Percentiles rank a stretch among this genome's conserved stretches.
Conservation (phyloP, 1,140 invertebrate species). For the Drosophila rhopaloa region DNA sequence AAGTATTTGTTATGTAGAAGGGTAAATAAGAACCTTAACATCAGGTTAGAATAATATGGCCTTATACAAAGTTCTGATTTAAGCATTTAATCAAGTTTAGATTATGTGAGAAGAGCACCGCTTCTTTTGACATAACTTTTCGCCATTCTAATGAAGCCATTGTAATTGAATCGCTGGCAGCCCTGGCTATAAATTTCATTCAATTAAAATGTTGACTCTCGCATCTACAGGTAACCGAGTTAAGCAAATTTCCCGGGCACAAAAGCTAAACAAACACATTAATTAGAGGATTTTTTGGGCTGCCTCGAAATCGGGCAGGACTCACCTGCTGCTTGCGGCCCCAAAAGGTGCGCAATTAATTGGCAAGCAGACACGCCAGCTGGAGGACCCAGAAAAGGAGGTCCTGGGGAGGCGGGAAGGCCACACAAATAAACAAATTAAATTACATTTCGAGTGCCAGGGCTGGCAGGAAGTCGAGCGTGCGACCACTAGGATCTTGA, state of each 20-base stretch:
- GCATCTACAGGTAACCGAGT: constrained; percentile 52
- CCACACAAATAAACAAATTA: constrained; percentile 79
- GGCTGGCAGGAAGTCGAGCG: constrained; percentile 54
- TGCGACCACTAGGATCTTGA: constrained; percentile 51
- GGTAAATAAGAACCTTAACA: neutral
- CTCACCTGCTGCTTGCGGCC: constrained; percentile 19
- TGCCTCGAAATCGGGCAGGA: constrained; percentile 10
- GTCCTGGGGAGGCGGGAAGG: constrained; percentile 10
- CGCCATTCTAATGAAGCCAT: constrained; percentile 40
- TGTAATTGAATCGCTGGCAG: constrained; percentile 47
- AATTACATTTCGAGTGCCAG: constrained; percentile 74
- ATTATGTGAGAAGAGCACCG: constrained; percentile 1
- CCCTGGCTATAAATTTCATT: constrained; percentile 60
- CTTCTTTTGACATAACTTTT: constrained; percentile 19
- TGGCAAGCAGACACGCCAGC: constrained; percentile 46
- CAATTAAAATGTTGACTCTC: constrained; percentile 73
- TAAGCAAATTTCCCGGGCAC: constrained; percentile 56
- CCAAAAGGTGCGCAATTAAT: constrained; percentile 68
- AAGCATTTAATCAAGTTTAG: constrained; percentile 22
- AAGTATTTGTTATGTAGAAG: no score
- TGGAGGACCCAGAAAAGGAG: constrained; percentile 1
- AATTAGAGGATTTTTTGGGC: constrained; percentile 63
- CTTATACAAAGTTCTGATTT: constrained; percentile 11
- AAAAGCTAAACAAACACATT: constrained; percentile 78
- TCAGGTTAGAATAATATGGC: neutral